Base-by-base conservation (phyloP, 1,140 invertebrate genomes). In the Micrasema minimum region DNA sequence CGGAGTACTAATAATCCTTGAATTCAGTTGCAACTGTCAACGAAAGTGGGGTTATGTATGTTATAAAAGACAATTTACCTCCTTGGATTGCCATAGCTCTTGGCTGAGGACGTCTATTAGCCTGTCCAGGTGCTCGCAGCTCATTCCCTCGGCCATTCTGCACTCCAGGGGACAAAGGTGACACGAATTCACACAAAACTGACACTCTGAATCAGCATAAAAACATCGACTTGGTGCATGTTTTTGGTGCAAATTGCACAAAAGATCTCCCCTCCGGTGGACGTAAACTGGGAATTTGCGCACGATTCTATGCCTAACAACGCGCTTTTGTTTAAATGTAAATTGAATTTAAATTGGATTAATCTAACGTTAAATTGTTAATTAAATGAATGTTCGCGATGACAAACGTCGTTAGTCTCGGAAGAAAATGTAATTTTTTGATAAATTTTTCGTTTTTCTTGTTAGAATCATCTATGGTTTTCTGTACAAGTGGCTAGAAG, bases 121-220 rank as follows among this genome's bases (percentile, higher is more conserved):
- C 64, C 80, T 82, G 73, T 83, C 82, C 65, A 84, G 72, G 77
- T 84, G 82, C 64, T 83, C 81, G 78, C 82, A 84, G 46, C 16
- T 62, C 12, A 11, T 37, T 11, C 9, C 6, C 3, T 69, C 55
- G 31, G 57, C 48, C 65, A 67, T 67, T 10, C 48, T 37, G 45
- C 14, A 12, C 11, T 35, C 23, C 20, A 6, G 10, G 66, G 48
- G 38, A 55, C 46, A 57, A 55, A 57, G 48, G 51, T 69, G 66
- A 46, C 14, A 46, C 14, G 11, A 48, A 59, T 31, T 69, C 41
- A 51, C 57, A 69, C 67, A 31, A 38, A 50, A 69, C 37, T 61
- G 57, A 61, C 57, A 43, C 22, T 43, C 67, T 69, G 67, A 69
- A 69, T 61, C 67, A 69, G 67, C 67, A 69, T 51, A 69, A 69